Evolutionary conservation across 2,113 vertebrate species (phyloP).

Genomic region (Petromus typicus): DNA sequence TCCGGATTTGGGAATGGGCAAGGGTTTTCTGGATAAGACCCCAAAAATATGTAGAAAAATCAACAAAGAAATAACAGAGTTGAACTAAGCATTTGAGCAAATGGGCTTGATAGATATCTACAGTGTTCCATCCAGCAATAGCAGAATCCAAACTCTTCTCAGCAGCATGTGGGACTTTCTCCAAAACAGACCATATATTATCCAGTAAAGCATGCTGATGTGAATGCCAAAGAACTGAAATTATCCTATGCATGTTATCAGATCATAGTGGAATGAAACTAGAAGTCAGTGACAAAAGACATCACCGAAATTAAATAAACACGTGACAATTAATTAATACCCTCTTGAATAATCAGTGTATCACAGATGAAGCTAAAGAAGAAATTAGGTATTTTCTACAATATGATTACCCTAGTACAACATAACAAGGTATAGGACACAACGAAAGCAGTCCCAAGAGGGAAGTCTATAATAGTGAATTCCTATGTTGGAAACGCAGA

Average conservation of each 20-base stretch:
- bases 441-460: neutral
- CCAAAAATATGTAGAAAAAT: neutral
- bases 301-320: neutral
- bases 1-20: neutral
- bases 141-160: neutral
- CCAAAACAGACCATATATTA: neutral
- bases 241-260: neutral
- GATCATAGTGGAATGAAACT: neutral
- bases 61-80: neutral
- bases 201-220: neutral
- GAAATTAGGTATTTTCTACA: neutral
- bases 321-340: neutral
- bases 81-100: neutral
- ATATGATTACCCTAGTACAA: neutral
- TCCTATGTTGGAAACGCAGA: neutral
- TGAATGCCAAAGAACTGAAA: neutral
- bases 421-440: neutral
- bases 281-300: neutral
- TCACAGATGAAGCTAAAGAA: neutral
- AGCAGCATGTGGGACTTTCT: neutral
- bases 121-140: neutral
- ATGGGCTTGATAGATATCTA: neutral
- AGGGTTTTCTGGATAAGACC: neutral
- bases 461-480: neutral
- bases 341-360: neutral